phyloP scores from a whole-genome alignment of 2,888 invertebrate species.

The Adineta ricciae region DNA sequence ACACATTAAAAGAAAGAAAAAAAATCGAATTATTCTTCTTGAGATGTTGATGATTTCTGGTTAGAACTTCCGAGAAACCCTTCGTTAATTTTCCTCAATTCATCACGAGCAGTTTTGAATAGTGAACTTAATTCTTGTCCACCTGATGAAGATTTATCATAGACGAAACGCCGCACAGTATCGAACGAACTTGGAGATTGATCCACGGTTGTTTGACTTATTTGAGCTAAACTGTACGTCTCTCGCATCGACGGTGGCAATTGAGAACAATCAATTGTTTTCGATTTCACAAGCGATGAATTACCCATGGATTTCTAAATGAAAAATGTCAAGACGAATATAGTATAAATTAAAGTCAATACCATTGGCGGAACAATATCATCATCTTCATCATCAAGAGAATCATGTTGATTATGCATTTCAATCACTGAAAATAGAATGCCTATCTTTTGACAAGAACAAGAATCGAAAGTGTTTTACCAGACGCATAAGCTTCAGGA shows the following conservation, averaged over 20 bases:
- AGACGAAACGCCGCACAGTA: neutral
- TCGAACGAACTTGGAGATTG: neutral
- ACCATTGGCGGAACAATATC: neutral
- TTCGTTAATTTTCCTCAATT: neutral
- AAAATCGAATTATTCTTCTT: neutral
- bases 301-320: neutral
- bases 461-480: neutral
- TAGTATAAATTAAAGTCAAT: neutral
- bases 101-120: neutral
- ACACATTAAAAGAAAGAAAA: neutral
- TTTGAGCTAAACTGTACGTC: neutral
- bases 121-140: neutral
- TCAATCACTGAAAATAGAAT: neutral
- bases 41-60: neutral
- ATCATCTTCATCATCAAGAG: neutral
- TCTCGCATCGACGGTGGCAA: neutral
- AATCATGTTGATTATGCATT: neutral
- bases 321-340: neutral
- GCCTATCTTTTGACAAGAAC: neutral
- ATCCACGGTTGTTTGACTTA: neutral
- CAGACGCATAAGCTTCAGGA: neutral
- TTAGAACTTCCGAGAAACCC: neutral
- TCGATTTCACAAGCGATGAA: neutral
- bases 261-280: neutral
- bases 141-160: neutral